Conservation (phyloP, 2,113 vertebrate genomes). For the Paradoxurus hermaphroditus region DNA sequence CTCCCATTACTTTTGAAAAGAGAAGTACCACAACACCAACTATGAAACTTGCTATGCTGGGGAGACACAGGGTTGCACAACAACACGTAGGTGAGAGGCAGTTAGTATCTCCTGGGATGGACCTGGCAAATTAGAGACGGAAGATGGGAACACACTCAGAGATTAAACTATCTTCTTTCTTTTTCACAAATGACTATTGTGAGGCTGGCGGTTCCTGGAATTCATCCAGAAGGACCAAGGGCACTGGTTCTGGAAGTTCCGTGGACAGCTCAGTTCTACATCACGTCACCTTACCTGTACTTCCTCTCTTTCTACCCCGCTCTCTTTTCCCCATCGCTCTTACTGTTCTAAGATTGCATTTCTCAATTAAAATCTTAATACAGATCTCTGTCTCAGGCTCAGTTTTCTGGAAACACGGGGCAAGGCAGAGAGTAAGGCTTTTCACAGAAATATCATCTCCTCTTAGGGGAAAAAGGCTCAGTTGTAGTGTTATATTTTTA, state of each 20-base stretch:
- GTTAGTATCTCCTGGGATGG: background rate
- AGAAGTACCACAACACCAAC: background rate
- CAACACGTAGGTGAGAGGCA: background rate
- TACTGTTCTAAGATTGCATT: background rate
- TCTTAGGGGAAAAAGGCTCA: background rate
- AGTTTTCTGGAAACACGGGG: background rate
- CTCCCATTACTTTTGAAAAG: background rate
- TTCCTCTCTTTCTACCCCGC: background rate
- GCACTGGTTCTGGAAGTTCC: background rate
- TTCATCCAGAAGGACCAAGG: background rate
- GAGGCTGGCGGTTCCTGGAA: background rate
- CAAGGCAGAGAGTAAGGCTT: background rate
- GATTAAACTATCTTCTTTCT: background rate
- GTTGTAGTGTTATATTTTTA: background rate
- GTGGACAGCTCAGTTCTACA: background rate
- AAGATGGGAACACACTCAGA: background rate
- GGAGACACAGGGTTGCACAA: background rate
- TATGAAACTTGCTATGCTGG: background rate
- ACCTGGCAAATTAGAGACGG: background rate
- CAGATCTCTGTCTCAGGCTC: background rate
- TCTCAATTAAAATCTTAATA: background rate
- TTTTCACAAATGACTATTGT: background rate
- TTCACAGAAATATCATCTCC: background rate
- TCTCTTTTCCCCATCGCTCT: background rate
- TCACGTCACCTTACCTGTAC: background rate